A percentile compares a stretch with the other conserved stretches of the same genome.
Conservation (phyloP, 2,888 invertebrate species). For the Electrophaes corylata region DNA sequence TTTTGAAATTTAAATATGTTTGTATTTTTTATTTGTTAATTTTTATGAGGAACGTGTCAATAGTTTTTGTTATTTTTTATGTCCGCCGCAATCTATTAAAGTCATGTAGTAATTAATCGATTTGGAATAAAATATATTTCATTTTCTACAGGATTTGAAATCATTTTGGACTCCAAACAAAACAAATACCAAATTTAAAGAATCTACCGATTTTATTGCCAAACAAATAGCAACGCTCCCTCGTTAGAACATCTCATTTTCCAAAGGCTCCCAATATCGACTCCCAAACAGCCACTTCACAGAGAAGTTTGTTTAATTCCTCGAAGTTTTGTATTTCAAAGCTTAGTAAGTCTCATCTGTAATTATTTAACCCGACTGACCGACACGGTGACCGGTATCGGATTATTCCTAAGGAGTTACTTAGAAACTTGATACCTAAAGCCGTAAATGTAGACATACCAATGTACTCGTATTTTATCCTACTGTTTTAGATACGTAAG, state of each 20-base stretch:
- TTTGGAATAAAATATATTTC: no score
- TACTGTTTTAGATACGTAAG: neutral
- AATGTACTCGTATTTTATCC: neutral
- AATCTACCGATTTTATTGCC: neutral
- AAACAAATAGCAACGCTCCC: slow-evolving; percentile 12
- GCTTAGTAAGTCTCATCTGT: slow-evolving; percentile 65
- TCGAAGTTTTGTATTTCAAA: slow-evolving; percentile 72
- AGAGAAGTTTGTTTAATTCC: slow-evolving; percentile 58
- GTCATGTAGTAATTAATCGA: no score
- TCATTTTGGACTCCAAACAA: no score
- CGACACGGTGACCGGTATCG: slow-evolving; percentile 65
- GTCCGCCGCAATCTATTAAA: no score
- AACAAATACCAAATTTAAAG: no score
- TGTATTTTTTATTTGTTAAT: neutral
- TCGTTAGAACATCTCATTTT: slow-evolving; percentile 25
- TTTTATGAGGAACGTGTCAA: no score
- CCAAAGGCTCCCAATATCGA: slow-evolving; percentile 33
- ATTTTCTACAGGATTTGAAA: no score
- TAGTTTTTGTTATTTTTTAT: no score
- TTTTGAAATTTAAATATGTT: neutral
- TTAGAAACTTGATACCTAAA: slow-evolving; percentile 39
- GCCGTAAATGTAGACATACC: neutral
- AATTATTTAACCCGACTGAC: slow-evolving; percentile 71
- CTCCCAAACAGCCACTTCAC: slow-evolving; percentile 41
- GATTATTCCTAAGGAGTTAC: slow-evolving; percentile 56